Percentiles rank a stretch among this genome's conserved stretches.
phyloP scores from a whole-genome alignment of 2,888 invertebrate species.

The Eilema sororculum region DNA sequence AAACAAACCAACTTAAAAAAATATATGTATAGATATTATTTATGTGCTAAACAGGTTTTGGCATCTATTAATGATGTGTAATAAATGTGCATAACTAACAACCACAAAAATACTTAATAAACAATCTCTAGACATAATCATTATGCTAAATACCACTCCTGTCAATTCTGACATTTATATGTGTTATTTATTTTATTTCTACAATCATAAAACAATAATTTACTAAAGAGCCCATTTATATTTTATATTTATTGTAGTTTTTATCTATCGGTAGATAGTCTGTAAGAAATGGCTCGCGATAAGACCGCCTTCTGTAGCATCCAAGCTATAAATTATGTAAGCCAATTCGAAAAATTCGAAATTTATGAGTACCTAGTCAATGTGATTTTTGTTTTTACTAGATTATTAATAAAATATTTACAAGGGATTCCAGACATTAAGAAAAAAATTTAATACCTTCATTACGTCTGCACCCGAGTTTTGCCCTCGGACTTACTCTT shows the following conservation, averaged over 20 bases:
- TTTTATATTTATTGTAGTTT: not conserved
- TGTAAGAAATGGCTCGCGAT: not conserved
- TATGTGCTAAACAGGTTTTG: not conserved
- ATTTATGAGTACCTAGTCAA: no score
- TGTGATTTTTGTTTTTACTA: no score
- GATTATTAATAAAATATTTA: no score
- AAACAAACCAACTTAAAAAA: no score
- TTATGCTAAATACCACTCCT: not conserved
- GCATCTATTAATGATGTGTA: not conserved
- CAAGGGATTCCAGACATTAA: no score
- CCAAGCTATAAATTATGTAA: not conserved
- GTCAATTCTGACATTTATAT: constrained; percentile 1
- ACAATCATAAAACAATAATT: not conserved
- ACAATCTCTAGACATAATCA: not conserved
- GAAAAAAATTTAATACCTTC: no score
- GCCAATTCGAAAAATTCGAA: not conserved
- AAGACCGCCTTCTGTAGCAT: not conserved
- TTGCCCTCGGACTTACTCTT: no score
- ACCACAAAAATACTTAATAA: not conserved
- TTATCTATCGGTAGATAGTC: not conserved
- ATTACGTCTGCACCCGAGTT: no score
- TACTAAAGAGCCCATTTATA: not conserved
- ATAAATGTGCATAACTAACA: constrained; percentile 4
- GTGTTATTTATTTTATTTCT: not conserved
- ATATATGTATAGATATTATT: no score